Evolutionary conservation across 2,888 invertebrate species (phyloP), one percentile per base, ranked within the genome.

Genomic region (Atherix ibis): DNA sequence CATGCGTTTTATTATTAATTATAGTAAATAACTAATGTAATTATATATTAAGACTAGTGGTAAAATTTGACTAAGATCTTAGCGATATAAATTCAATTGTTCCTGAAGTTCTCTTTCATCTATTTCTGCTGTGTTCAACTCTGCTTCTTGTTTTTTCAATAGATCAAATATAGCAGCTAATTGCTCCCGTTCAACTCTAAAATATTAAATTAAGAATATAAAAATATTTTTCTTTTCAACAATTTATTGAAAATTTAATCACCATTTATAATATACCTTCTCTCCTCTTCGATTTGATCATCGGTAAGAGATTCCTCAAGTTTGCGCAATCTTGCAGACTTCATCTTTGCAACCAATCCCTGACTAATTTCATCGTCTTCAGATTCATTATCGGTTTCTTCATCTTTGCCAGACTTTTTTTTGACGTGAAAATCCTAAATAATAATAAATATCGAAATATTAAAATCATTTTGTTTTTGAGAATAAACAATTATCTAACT

Each of bases 101-200:
- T 56, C 51, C 32, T 51, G 46, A n/a, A 52, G 43, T 37, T 62
- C 56, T 6, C 50, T 44, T 35, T 62, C 60, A 35, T 54, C 48
- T 45, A 55, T 51, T 22, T 51, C 51, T 6, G 45, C 44, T 14
- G 61, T 56, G 39, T 64, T 58, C 12, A 63, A 48, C 39, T 63
- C 63, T 9, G 60, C 53, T 39, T 64, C 60, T 39, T 64, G 64
- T 32, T 58, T 53, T 34, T 61, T 58, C 6, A 64, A 43, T 5
- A 64, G 47, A 17, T 62, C 57, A 39, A 58, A 59, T 39, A 64
- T 64, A 3, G 60, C 63, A 15, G 56, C 53, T 42, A 64, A 43
- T 38, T 64, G 64, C 36, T 58, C 55, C n/a, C 55, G 52, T 45
- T 64, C 64, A 29, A 57, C 55, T 40, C 64, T 62, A 38, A 18